These are phyloP conservation scores for Odontomachus brunneus DNA, from an alignment of 1,140 invertebrate genomes.

Conservation along the genomic window DNA sequence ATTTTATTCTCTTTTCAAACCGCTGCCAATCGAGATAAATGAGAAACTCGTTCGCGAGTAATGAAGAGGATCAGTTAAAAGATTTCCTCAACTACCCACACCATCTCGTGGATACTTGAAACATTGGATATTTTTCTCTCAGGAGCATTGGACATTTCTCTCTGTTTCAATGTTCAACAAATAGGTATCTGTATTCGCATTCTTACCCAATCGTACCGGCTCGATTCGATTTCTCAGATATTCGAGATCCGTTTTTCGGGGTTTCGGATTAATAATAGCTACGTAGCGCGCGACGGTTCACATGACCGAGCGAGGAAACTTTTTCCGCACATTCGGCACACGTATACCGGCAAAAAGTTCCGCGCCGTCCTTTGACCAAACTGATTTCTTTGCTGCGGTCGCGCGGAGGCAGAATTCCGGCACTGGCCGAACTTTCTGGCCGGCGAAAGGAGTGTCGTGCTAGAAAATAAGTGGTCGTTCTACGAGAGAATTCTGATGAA, in stretches of 20 bases:
- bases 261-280: slow-evolving; percentile 10
- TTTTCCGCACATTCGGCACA: slow-evolving; percentile 10
- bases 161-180: no score
- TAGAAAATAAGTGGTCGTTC: slow-evolving; percentile 59
- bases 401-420: slow-evolving; percentile 34
- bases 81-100: no score
- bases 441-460: slow-evolving; percentile 39
- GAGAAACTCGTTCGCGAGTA: no score
- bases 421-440: slow-evolving; percentile 34
- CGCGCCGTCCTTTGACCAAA: slow-evolving; percentile 33
- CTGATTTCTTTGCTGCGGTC: slow-evolving; percentile 46
- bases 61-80: no score
- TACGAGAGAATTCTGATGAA: slow-evolving; percentile 60
- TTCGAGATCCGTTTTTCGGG: background rate
- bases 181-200: no score
- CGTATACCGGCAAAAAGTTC: slow-evolving; percentile 20
- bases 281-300: background rate
- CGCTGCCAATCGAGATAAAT: no score
- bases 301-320: slow-evolving; percentile 1
- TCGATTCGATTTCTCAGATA: background rate
- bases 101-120: no score
- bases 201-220: no score
- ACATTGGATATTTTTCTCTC: no score
- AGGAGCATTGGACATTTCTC: no score
- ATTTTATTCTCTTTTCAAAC: no score